Evolutionary conservation across 2,888 invertebrate species (phyloP).

Genomic region (Fissipunctia ypsillon): DNA sequence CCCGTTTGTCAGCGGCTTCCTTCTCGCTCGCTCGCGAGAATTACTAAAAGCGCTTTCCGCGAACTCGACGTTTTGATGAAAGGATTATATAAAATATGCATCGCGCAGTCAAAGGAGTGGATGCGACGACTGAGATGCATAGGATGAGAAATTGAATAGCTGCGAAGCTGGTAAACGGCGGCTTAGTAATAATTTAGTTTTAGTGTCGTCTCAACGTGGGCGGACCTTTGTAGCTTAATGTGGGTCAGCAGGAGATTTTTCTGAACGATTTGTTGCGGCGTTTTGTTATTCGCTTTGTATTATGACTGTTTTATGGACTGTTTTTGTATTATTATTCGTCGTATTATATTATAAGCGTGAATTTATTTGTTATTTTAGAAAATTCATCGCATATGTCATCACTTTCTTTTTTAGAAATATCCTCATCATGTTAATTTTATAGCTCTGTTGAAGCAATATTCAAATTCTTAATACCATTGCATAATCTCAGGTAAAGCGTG

Average conservation of each 20-base stretch:
- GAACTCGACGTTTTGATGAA: conserved; percentile 88
- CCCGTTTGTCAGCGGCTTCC: conserved; percentile 84
- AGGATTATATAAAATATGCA: conserved; percentile 89
- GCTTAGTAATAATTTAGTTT: conserved; percentile 86
- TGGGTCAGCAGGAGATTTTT: conserved; percentile 75
- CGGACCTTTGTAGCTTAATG: conserved; percentile 69
- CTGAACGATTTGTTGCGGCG: conserved; percentile 70
- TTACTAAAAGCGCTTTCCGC: conserved; percentile 86
- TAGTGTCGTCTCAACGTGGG: conserved; percentile 71
- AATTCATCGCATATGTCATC: conserved; percentile 37
- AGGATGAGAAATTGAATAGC: conserved; percentile 87
- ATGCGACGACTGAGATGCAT: conserved; percentile 86
- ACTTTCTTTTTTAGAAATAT: conserved; percentile 45
- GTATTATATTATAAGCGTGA: conserved; percentile 46
- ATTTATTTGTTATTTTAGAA: conserved; percentile 68
- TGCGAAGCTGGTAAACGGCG: conserved; percentile 75
- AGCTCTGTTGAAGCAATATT: conserved; percentile 36
- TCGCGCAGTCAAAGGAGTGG: conserved; percentile 84
- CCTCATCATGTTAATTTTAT: conserved; percentile 48
- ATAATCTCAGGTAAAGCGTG: conserved; percentile 62
- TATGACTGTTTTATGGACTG: conserved; percentile 70
- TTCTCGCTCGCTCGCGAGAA: conserved; percentile 86
- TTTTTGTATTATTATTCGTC: conserved; percentile 53
- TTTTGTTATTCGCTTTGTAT: conserved; percentile 67
- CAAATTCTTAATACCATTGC: conserved; percentile 43